Base-by-base conservation (phyloP, 1,140 invertebrate genomes). In the Eulimnadia texana region DNA sequence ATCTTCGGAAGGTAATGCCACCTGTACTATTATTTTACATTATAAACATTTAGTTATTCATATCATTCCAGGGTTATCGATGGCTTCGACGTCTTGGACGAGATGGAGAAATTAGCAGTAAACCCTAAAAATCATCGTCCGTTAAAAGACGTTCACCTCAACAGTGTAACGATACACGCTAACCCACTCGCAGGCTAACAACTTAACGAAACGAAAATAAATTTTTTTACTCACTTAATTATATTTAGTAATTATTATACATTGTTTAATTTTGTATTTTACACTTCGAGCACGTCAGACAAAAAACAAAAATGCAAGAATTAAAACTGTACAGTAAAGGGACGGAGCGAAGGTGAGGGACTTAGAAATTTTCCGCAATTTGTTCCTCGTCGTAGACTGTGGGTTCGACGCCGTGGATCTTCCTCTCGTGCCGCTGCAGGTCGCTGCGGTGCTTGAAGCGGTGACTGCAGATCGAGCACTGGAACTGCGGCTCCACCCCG, bases 1-100 rank as follows among this genome's bases (percentile, higher is more conserved):
- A 72, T 97, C 25, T 96, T 98, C 82, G 95, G 89, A 72, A 95
- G 85, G 92, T 94, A 80, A n/a, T n/a, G n/a, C n/a, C n/a, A n/a
- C n/a, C n/a, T n/a, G n/a, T n/a, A n/a, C n/a, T n/a, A 78, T 74
- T 75, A 24, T 61, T 3, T 1, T 9, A 16, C 13, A 50, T 50
- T 61, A 49, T 25, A 49, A n/a, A n/a, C n/a, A n/a, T n/a, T n/a
- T n/a, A n/a, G n/a, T n/a, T n/a, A n/a, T n/a, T n/a, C n/a, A n/a
- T n/a, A n/a, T n/a, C n/a, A n/a, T n/a, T 83, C 66, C 74, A 95
- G 93, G 73, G 83, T 98, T 0, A 98, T 99, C 64, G 95, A 98
- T 81, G 96, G 96, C 16, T 86, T 97, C 72, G 94, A 98, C 71
- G 84, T 86, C 0, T 74, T 99, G 16, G 94, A 99, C 73, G 91